Evolutionary conservation across 2,797 vertebrate species (phyloP).

Genomic region (Spondyliosoma cantharus): DNA sequence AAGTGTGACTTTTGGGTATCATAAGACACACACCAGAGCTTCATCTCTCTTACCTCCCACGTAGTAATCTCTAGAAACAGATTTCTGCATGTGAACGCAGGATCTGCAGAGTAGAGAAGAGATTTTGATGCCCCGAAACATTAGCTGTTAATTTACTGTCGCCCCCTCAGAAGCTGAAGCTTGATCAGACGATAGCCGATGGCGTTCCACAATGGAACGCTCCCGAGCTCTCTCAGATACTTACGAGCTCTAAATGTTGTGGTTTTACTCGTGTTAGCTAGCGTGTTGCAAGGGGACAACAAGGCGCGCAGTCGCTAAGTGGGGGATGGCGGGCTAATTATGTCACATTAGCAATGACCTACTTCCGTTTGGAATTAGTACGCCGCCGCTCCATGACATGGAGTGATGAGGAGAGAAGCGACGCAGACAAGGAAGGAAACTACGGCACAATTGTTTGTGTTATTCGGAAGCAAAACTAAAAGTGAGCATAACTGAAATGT

Average conservation of each 20-base stretch:
- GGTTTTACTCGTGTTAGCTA: background rate
- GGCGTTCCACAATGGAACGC: background rate
- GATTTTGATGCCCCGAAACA: too few relatives aligned
- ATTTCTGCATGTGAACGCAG: too few relatives aligned
- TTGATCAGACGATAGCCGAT: too few relatives aligned
- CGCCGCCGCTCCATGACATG: background rate
- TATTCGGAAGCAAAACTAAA: too few relatives aligned
- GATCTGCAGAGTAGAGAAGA: too few relatives aligned
- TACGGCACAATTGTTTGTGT: background rate
- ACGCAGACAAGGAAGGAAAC: background rate
- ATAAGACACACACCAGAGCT: background rate
- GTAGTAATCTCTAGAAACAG: background rate
- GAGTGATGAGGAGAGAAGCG: background rate
- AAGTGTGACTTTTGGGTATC: too few relatives aligned
- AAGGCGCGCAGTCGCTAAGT: background rate
- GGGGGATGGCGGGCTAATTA: background rate
- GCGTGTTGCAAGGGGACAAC: background rate
- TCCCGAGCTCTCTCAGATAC: background rate
- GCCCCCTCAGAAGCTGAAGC: too few relatives aligned
- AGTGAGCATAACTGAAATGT: too few relatives aligned
- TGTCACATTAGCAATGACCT: background rate
- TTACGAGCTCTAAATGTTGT: background rate
- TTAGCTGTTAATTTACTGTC: too few relatives aligned
- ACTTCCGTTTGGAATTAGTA: slow-evolving; percentile 6
- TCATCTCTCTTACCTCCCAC: background rate